Evolutionary conservation across 2,797 vertebrate species (phyloP).

Genomic region (Lepilemur septentrionalis): DNA sequence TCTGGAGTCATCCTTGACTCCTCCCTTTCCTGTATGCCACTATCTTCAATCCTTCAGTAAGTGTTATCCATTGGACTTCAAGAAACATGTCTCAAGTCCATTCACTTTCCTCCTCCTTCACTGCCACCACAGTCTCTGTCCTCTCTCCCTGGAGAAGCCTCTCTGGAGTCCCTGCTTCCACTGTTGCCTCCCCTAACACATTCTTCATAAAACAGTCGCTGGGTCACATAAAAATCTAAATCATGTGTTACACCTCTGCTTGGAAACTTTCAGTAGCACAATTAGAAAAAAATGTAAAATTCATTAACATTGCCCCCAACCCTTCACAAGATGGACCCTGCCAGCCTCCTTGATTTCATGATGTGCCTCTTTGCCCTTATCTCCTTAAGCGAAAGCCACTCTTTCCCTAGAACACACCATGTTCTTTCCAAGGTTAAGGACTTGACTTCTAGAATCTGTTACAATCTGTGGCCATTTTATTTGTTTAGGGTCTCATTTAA

Average conservation of each 20-base stretch:
- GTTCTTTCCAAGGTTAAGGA: not conserved
- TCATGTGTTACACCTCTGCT: not conserved
- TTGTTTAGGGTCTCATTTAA: slow-evolving; percentile 25
- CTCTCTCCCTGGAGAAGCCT: not conserved
- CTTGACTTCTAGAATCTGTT: not conserved
- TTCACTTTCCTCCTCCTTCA: not conserved
- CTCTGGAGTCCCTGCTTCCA: not conserved
- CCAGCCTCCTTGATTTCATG: not conserved
- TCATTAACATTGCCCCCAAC: not conserved
- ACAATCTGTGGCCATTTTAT: not conserved
- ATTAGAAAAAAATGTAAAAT: not conserved
- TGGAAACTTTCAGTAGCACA: not conserved
- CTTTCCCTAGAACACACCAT: not conserved
- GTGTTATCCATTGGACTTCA: not conserved
- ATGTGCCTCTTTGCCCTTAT: not conserved
- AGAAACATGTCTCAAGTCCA: not conserved
- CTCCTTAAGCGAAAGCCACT: not conserved
- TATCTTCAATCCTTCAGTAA: not conserved
- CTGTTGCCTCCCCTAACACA: not conserved
- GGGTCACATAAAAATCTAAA: not conserved
- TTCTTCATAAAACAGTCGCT: not conserved
- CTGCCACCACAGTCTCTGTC: not conserved
- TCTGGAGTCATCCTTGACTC: not conserved
- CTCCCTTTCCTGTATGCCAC: not conserved
- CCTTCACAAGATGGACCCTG: not conserved